Percentiles rank a stretch among this genome's conserved stretches.
Evolutionary conservation across 2,113 vertebrate genomes (phyloP).

Genomic region (Strigops habroptila): DNA sequence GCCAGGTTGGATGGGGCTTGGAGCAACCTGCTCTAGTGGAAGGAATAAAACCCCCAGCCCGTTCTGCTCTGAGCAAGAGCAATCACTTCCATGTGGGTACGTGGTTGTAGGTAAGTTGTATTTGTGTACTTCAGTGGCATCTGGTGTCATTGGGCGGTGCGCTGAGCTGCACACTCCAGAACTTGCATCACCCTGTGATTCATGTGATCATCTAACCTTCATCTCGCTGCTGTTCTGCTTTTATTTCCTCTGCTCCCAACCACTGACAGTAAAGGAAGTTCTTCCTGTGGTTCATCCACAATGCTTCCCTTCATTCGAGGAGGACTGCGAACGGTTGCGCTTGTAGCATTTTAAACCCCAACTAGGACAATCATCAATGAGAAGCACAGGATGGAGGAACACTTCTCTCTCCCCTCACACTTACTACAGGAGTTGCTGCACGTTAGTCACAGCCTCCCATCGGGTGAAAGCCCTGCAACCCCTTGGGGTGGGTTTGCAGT

Average conservation of each 20-base stretch:
- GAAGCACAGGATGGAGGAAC: neutral
- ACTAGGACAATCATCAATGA: neutral
- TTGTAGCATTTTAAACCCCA: neutral
- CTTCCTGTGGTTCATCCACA: neutral
- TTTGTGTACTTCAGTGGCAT: neutral
- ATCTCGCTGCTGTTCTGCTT: neutral
- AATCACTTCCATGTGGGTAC: neutral
- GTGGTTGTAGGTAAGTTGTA: neutral
- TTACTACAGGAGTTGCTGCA: neutral
- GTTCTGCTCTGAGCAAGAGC: neutral
- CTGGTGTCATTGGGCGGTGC: neutral
- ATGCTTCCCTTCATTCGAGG: neutral
- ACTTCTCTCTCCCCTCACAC: neutral
- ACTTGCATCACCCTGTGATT: slow-evolving; percentile 37
- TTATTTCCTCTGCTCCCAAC: neutral
- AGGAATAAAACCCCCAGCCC: neutral
- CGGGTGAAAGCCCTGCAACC: neutral
- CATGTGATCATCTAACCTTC: slow-evolving; percentile 37
- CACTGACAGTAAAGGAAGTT: neutral
- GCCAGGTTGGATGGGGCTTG: neutral
- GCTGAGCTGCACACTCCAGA: neutral
- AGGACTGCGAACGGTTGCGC: neutral
- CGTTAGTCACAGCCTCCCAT: neutral
- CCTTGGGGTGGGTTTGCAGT: neutral
- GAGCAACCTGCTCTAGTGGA: neutral